These are phyloP conservation scores for Lepidurus arcticus DNA, from an alignment of 1,140 invertebrate genomes.

Conservation along the genomic window DNA sequence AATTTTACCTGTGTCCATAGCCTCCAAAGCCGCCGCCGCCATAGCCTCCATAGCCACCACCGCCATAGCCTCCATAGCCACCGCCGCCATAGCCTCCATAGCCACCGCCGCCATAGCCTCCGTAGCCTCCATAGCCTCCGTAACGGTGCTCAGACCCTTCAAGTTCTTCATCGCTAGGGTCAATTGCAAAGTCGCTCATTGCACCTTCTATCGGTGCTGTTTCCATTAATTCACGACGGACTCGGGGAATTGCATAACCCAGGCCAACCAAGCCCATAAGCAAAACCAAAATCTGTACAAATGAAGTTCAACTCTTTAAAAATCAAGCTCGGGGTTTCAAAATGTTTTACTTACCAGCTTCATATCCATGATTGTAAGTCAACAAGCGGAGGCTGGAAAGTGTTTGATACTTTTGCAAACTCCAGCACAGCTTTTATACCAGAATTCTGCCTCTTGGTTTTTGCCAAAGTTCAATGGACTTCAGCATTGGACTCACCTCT, in stretches of 20 bases:
- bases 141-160: not conserved
- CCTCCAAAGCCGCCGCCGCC: not conserved
- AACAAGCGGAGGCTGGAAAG: not conserved
- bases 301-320: not conserved
- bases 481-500: too few species aligned
- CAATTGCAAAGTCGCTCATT: not conserved
- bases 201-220: not conserved
- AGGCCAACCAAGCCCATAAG: not conserved
- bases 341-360: not conserved
- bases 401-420: not conserved
- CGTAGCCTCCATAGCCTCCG: not conserved
- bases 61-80: too few species aligned
- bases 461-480: not conserved
- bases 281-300: not conserved
- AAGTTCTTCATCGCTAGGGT: not conserved
- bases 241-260: not conserved
- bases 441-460: not conserved
- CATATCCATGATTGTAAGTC: not conserved
- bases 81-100: too few species aligned
- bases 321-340: too few species aligned
- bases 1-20: not conserved
- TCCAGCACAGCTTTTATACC: not conserved
- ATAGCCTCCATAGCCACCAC: not conserved
- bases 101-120: not conserved
- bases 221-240: not conserved